Evolutionary conservation across 2,113 vertebrate species (phyloP), one percentile per base, ranked within the genome.

Genomic region (Hippotragus niger): DNA sequence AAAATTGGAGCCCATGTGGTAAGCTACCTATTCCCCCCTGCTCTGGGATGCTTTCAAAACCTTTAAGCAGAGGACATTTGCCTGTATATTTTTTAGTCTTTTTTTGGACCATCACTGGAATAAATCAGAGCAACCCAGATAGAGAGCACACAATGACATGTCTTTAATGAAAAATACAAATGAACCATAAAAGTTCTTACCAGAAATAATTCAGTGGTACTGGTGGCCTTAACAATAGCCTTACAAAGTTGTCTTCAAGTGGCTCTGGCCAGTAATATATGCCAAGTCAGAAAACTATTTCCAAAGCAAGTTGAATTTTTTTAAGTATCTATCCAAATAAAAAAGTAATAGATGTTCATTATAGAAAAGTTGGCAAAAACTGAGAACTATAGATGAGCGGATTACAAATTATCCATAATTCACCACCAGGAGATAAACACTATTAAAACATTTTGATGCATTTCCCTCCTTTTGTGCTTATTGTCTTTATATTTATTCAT

Each of bases 401-500:
- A 93, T 86, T 74, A 97, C 93, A 93, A 95, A 87, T 50, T 84
- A 96, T 53, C 50, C 45, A 82, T 80, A 97, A 95, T 50, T 98
- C 89, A 97, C 55, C 53, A 96, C 87, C n/a, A 94, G 90, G 78
- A 93, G 31, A 97, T 91, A 97, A 93, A 95, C 45, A 80, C 50
- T 80, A 58, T 89, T 94, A 97, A 97, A 93, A 97, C 78, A 95
- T 94, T 81, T 85, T 97, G 55, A 95, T 96, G 40, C 50, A 94
- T 95, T 90, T 71, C 10, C 53, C 64, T 96, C 67, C 55, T 87
- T 96, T 94, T 78, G 40, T 90, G 57, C 86, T 97, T 95, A 94
- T 6, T 87, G 78, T 93, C 81, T 97, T 97, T 91, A 95, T 95
- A 98, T 92, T 97, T 95, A 90, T 95, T 94, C 40, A 95, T 90